phyloP scores from a whole-genome alignment of 2,888 invertebrate species.

The Coenonympha arcania region DNA sequence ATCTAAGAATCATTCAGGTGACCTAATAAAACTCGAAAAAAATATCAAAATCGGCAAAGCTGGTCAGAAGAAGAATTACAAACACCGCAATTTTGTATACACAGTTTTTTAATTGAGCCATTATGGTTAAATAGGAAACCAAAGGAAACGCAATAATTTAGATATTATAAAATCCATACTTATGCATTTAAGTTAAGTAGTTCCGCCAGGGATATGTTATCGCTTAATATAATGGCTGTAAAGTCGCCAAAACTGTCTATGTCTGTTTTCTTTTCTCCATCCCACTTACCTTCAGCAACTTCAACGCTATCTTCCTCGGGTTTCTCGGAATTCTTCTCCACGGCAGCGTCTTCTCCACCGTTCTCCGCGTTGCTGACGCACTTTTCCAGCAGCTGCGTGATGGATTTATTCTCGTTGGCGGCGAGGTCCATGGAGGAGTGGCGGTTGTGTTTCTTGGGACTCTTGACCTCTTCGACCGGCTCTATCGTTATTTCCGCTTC shows the following conservation, averaged over 20 bases:
- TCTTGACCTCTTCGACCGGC: slow-evolving; percentile 46
- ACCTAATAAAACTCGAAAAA: too few relatives aligned
- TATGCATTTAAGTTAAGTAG: too few relatives aligned
- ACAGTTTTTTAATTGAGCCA: too few relatives aligned
- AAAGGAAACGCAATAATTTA: too few relatives aligned
- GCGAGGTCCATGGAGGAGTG: slow-evolving; percentile 71
- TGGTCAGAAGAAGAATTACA: too few relatives aligned
- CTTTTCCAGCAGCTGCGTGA: slow-evolving; percentile 64
- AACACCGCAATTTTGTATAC: too few relatives aligned
- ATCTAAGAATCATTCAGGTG: too few relatives aligned
- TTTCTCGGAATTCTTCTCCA: slow-evolving; percentile 26
- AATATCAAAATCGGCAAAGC: too few relatives aligned
- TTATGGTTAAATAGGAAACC: too few relatives aligned
- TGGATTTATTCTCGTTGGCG: slow-evolving; percentile 52
- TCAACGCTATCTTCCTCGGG: slow-evolving; percentile 31
- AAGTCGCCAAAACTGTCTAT: too few relatives aligned
- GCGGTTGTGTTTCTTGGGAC: slow-evolving; percentile 59
- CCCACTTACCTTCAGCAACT: slow-evolving; percentile 13
- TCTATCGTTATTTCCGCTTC: slow-evolving; percentile 67
- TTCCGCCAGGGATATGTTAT: neutral
- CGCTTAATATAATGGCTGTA: neutral
- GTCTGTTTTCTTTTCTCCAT: neutral
- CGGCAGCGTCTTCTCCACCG: neutral
- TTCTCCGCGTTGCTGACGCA: slow-evolving; percentile 47
- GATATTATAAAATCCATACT: too few relatives aligned